These are phyloP conservation scores for Odontophorus gujanensis DNA, from an alignment of 2,113 vertebrate species.

Conservation along the genomic window DNA sequence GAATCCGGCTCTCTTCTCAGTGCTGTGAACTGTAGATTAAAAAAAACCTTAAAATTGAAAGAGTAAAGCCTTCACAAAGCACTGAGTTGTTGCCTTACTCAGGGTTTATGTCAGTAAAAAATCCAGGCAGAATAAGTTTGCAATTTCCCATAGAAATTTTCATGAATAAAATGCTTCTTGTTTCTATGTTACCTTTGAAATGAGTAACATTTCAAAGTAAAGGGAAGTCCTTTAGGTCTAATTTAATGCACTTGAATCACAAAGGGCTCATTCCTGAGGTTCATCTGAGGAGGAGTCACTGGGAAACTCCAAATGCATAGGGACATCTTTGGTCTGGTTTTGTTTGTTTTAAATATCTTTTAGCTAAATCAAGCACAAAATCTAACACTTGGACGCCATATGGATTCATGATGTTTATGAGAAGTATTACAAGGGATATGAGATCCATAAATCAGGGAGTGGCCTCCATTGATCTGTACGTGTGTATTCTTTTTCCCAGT, in stretches of 20 bases:
- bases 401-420: slow-evolving; percentile 22
- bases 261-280: not conserved
- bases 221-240: not conserved
- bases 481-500: not conserved
- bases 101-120: not conserved
- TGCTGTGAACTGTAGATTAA: not conserved
- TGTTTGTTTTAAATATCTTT: slow-evolving; percentile 3
- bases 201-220: too few species aligned
- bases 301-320: not conserved
- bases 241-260: not conserved
- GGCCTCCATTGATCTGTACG: slow-evolving; percentile 5
- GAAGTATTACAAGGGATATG: not conserved
- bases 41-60: not conserved
- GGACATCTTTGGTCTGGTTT: not conserved
- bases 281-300: not conserved
- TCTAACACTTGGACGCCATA: slow-evolving; percentile 32
- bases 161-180: not conserved
- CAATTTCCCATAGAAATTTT: not conserved
- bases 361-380: slow-evolving; percentile 12
- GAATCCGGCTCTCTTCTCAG: not conserved
- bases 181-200: not conserved
- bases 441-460: slow-evolving; percentile 24
- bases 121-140: not conserved
- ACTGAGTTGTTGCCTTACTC: not conserved
- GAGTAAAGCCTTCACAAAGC: not conserved